A percentile compares a stretch with the other conserved stretches of the same genome.
phyloP scores from a whole-genome alignment of 2,113 vertebrate species.

The Proteles cristata region DNA sequence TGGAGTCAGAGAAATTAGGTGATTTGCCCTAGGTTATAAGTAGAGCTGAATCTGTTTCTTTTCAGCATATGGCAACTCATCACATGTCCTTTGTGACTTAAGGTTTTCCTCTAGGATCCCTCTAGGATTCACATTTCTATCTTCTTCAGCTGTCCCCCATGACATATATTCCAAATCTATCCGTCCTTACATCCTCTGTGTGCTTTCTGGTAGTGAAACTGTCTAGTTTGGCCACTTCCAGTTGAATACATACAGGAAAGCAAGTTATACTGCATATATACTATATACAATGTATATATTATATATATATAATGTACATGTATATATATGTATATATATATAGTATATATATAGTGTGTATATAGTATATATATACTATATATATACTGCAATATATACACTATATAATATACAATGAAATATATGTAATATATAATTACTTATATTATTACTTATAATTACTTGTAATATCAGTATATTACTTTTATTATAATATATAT shows the following conservation, averaged over 20 bases:
- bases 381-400: not conserved
- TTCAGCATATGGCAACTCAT: not conserved
- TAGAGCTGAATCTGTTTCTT: not conserved
- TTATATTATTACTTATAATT: no score
- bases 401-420: no score
- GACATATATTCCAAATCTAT: not conserved
- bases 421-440: no score
- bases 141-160: not conserved
- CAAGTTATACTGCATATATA: not conserved
- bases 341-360: no score
- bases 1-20: not conserved
- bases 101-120: not conserved
- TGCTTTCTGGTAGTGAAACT: not conserved
- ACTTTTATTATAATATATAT: no score
- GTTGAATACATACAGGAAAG: not conserved
- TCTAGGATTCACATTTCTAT: not conserved
- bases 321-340: no score
- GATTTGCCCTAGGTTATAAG: not conserved
- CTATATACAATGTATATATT: no score
- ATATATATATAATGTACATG: no score
- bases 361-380: no score
- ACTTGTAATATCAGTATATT: no score
- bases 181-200: not conserved
- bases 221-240: not conserved
- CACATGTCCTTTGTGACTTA: not conserved